Evolutionary conservation across 2,797 vertebrate species (phyloP), one percentile per base, ranked within the genome.

Genomic region (Sternotherus odoratus): DNA sequence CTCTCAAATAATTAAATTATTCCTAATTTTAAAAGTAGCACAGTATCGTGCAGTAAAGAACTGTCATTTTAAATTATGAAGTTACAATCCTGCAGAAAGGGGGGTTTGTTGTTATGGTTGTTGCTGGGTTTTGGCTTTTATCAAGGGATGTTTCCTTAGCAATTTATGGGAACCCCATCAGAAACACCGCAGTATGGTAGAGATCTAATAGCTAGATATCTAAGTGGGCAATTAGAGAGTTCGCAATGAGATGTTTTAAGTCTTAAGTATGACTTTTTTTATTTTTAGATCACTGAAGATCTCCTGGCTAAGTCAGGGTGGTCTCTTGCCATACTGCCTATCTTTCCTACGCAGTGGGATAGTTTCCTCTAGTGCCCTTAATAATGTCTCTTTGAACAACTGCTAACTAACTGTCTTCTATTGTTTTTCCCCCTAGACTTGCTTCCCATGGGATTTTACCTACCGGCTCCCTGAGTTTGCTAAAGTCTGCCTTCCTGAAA

Each of bases 101-200:
- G 43, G 72, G 13, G 26, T 75, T 46, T 74, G 19, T 0, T 1
- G 3, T 0, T 17, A 1, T 9, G 19, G 69, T 72, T 1, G 12
- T 43, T 48, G 17, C 28, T 0, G 1, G 15, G 26, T 60, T 69
- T n/a, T 3, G 43, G 21, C 13, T 0, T 6, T 26, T 53, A n/a
- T 0, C 0, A 1, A 24, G 26, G 28, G 1, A 9, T 49, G 72
- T 48, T 75, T 48, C 72, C 72, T 75, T 75, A 26, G 26, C 26
- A 48, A 75, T 43, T 48, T 48, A 28, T 48, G 26, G 28, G 72
- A 75, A 28, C 46, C 43, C 72, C 26, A 17, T 48, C 24, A 12
- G 43, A 46, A 46, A 43, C 26, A 21, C 36, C 39, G 21, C 66
- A 10, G 19, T 11, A 69, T 23, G 17, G 66, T 4, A 46, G 43